Evolutionary conservation across 1,140 invertebrate species (phyloP), one percentile per base, ranked within the genome.

Genomic region (Lordiphosa collinella): DNA sequence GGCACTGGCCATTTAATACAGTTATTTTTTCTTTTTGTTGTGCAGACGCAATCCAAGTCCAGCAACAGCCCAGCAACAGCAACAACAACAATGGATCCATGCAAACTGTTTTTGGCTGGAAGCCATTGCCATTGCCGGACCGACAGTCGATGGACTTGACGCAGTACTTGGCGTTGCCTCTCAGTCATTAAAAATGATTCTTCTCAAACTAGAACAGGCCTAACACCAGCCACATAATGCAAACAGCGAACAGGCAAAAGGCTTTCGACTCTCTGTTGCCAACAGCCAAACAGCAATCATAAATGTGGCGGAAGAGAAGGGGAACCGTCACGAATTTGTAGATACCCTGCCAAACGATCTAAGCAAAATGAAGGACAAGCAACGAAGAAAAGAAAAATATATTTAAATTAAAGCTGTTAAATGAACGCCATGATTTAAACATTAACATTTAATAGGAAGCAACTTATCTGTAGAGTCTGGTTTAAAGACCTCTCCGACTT

Each of bases 101-200:
- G 64, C 57, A 71, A 76, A 76, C 71, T 63, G 57, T 72, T 80
- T 80, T 82, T 82, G 71, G 61, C 71, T 71, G 49, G 51, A 61
- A 80, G 70, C 73, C 71, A 75, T 75, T 79, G 54, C 54, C 59
- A 57, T 55, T 53, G 22, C 67, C 46, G 48, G 25, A 29, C 25
- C 25, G 25, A 29, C 25, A 29, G 1, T 56, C 53, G 41, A 69
- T 54, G 67, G 35, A 52, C 56, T 46, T 70, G 57, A 56, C 50
- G 71, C 48, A 51, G 25, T 14, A 51, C 59, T 56, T 47, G 32
- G 51, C 49, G 35, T 47, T 66, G 62, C 56, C 62, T 56, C 51
- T 74, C 52, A 76, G 71, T 80, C 76, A 80, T 80, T 80, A 80
- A 82, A 80, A 75, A 76, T 63, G 76, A 80, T 80, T 82, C 65